These are phyloP conservation scores for Drosophila subquinaria DNA, from an alignment of 2,888 invertebrate species.

Conservation along the genomic window DNA sequence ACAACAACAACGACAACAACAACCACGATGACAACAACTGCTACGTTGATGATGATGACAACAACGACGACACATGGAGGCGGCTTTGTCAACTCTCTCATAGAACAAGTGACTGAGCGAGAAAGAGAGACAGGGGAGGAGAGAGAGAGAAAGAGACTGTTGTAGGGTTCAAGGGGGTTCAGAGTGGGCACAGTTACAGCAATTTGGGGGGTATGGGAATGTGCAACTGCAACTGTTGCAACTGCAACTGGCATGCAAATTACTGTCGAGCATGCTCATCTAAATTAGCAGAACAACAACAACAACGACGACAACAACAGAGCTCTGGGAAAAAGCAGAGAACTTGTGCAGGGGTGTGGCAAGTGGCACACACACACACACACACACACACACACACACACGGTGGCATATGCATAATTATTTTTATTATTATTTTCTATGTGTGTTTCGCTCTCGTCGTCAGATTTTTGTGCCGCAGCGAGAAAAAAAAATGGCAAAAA, in stretches of 20 bases:
- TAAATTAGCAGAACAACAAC: constrained; percentile 68
- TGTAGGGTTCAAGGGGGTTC: constrained; percentile 10
- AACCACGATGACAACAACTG: constrained; percentile 19
- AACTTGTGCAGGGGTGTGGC: constrained; percentile 14
- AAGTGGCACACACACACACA: constrained; percentile 4
- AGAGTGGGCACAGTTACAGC: constrained; percentile 7
- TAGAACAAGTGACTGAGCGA: constrained; percentile 41
- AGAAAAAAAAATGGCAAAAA: constrained; percentile 7
- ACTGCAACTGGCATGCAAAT: constrained; percentile 79
- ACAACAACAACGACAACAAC: constrained; percentile 30
- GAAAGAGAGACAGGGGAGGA: neutral
- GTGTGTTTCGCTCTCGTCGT: constrained; percentile 38
- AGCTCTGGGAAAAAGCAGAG: neutral
- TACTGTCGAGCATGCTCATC: constrained; percentile 80
- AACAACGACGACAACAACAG: neutral
- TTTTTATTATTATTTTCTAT: constrained; percentile 79
- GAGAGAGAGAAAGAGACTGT: neutral
- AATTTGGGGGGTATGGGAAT: constrained; percentile 7
- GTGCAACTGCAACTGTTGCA: constrained; percentile 40
- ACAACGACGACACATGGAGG: constrained; percentile 70
- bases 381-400: neutral
- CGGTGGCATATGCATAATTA: constrained; percentile 80
- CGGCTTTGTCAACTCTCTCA: constrained; percentile 74
- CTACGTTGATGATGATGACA: constrained; percentile 36
- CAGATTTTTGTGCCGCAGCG: constrained; percentile 40